These are phyloP conservation scores for Pteruthius melanotis DNA, from an alignment of 2,113 vertebrate genomes.

Conservation along the genomic window DNA sequence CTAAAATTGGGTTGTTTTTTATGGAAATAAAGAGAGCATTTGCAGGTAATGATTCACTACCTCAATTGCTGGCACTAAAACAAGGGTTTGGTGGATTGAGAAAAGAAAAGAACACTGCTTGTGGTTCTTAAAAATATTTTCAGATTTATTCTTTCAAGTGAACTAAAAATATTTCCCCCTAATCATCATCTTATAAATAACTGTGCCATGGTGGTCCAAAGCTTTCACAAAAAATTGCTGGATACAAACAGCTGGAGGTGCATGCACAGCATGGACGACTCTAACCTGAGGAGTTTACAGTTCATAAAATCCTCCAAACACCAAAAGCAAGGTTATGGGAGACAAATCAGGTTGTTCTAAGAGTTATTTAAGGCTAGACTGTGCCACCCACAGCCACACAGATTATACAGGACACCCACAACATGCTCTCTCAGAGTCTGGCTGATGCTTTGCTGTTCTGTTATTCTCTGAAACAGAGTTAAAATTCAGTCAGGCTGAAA, in stretches of 20 bases:
- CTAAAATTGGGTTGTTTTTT: background rate
- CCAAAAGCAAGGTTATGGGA: background rate
- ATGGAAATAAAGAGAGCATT: background rate
- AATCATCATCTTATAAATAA: background rate
- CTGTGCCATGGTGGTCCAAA: background rate
- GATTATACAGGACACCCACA: background rate
- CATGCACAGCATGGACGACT: background rate
- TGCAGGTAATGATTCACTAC: background rate
- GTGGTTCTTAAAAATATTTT: background rate
- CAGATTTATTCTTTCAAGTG: background rate
- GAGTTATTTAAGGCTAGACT: background rate
- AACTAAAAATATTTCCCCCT: background rate
- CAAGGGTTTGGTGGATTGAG: background rate
- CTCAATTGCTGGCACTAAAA: background rate
- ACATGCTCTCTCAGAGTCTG: background rate
- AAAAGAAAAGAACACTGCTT: background rate
- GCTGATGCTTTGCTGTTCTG: background rate
- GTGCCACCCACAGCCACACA: background rate
- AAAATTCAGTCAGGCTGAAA: slow-evolving; percentile 31
- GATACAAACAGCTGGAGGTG: background rate
- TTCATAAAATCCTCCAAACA: background rate
- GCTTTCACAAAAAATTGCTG: background rate
- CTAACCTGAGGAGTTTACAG: background rate
- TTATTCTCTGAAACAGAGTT: slow-evolving; percentile 12
- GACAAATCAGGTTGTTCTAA: background rate